These are phyloP conservation scores for Mantis religiosa DNA, from an alignment of 2,888 invertebrate species.

Conservation along the genomic window DNA sequence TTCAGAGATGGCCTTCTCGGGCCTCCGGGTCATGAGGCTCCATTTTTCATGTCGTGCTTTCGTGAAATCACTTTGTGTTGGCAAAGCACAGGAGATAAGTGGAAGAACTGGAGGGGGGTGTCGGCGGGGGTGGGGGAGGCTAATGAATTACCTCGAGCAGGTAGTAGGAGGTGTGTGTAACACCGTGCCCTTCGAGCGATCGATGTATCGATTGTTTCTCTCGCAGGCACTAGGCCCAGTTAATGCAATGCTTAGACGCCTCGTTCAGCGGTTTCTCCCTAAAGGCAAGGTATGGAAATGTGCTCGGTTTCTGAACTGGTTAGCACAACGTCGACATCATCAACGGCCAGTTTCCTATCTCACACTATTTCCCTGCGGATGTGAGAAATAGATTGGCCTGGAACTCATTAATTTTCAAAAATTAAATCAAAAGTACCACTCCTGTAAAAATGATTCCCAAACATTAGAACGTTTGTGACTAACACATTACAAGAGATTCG, in stretches of 20 bases:
- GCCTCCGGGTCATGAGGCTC: neutral
- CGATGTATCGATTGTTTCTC: neutral
- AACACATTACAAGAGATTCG: too few relatives aligned
- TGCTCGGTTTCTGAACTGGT: neutral
- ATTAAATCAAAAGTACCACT: too few relatives aligned
- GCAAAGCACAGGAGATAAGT: neutral
- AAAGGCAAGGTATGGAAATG: neutral
- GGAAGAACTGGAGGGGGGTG: neutral
- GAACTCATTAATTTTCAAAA: too few relatives aligned
- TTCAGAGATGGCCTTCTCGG: neutral
- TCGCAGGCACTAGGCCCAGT: neutral
- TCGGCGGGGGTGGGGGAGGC: too few relatives aligned
- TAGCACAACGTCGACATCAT: neutral
- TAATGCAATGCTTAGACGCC: neutral
- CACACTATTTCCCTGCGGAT: too few relatives aligned
- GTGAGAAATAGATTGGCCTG: too few relatives aligned
- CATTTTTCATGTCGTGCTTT: neutral
- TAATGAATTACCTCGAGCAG: neutral
- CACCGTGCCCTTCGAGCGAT: neutral
- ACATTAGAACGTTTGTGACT: too few relatives aligned
- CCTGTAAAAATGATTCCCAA: too few relatives aligned
- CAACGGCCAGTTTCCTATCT: too few relatives aligned
- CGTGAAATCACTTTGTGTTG: neutral
- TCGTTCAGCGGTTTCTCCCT: neutral
- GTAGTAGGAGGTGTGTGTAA: neutral